Base-by-base conservation (phyloP, 2,113 vertebrate genomes). In the Pachypanchax playfairii region DNA sequence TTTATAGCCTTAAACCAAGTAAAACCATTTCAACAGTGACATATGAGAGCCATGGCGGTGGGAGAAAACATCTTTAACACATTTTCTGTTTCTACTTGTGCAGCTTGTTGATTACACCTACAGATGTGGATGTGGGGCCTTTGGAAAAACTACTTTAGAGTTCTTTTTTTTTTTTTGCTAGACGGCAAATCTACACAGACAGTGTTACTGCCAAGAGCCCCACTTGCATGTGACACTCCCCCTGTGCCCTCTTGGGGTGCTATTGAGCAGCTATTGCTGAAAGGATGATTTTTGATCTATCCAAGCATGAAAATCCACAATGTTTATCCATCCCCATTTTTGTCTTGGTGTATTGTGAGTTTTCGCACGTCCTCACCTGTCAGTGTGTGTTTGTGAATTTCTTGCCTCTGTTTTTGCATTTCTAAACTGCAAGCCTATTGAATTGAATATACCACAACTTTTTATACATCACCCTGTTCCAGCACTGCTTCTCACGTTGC, bases 61-160 rank as follows among this genome's bases (percentile, higher is more conserved):
- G 39, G 71, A 57, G 73, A 46, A 53, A 70, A 72, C 73, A 17
- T 73, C 52, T 70, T 88, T 90, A 91, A 90, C 88, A 87, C 86
- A 74, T 88, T 83, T 90, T 89, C 88, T 91, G 79, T 92, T 91
- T 90, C 79, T 84, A 83, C 79, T 63, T 83, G 88, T 89, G 86
- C 78, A 87, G 73, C 82, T 86, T 86, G 78, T 90, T 89, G 87
- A 73, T 83, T 86, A 80, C 69, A 12, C 46, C 46, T 62, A 77
- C 64, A 81, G 76, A 71, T 49, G 75, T 73, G 70, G 51, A 69
- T 55, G 78, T 76, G 77, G 79, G 77, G 60, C 66, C 61, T 73
- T 84, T 79, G 81, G 65, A 73, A 69, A 75, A 71, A 85, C 75
- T 85, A 82, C 82, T 28, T 87, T 83, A 88, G 82, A 50, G 31